Evolutionary conservation across 2,888 invertebrate species (phyloP).

Genomic region (Hirtodrosophila histrioides): DNA sequence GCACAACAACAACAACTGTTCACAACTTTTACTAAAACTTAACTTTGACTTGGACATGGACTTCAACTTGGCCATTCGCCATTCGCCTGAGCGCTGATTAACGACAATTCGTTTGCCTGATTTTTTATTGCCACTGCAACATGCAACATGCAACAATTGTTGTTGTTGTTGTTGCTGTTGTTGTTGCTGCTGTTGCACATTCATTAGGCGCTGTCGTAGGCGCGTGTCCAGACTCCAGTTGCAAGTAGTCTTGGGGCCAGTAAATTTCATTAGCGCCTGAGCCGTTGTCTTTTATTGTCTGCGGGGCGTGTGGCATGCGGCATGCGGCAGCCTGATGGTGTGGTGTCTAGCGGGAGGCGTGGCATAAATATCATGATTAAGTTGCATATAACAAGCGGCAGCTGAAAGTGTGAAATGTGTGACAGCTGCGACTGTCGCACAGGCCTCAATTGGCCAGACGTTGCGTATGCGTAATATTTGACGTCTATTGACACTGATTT

Average conservation of each 20-base stretch:
- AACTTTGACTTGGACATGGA: conserved; percentile 37
- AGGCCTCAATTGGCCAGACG: conserved; percentile 1
- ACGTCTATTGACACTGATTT: conserved; percentile 24
- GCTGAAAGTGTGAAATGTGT: conserved; percentile 36
- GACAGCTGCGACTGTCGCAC: conserved; percentile 27
- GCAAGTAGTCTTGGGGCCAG: conserved; percentile 26
- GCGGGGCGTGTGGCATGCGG: not conserved
- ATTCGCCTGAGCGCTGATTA: conserved; percentile 65
- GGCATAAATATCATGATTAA: conserved; percentile 66
- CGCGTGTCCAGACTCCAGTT: conserved; percentile 60
- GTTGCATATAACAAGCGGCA: conserved; percentile 37
- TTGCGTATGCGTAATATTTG: conserved; percentile 52
- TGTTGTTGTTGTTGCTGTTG: conserved; percentile 14
- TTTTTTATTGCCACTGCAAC: conserved; percentile 68
- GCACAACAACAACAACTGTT: conserved; percentile 29
- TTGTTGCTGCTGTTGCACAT: conserved; percentile 50
- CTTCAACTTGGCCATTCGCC: conserved; percentile 47
- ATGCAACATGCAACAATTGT: conserved; percentile 15
- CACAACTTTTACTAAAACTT: conserved; percentile 34
- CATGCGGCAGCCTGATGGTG: not conserved
- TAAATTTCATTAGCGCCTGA: conserved; percentile 70
- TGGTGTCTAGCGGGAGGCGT: conserved; percentile 47
- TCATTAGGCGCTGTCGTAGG: conserved; percentile 75
- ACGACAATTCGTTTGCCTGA: conserved; percentile 80
- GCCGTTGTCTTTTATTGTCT: conserved; percentile 69